Base-by-base conservation (phyloP, 2,888 invertebrate species). In the Euplagia quadripunctaria region DNA sequence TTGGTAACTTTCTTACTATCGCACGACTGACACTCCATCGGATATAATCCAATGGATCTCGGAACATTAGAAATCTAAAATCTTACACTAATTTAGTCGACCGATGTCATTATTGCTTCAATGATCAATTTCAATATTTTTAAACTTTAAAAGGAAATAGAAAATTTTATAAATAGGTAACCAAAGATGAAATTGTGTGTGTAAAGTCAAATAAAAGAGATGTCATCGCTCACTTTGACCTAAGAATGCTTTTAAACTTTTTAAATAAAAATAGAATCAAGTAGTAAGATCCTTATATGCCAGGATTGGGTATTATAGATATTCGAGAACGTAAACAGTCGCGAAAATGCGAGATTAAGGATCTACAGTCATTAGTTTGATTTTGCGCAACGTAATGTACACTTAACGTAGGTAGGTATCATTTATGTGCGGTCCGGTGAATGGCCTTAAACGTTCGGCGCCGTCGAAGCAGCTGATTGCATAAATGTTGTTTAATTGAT, bases 1-100 rank as follows among this genome's bases (percentile, higher is more conserved):
- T 94, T 92, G 75, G 91, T 90, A 79, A 95, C 79, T 91, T 94
- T 94, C 88, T 94, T 94, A 83, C 94, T 94, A 90, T 95, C 94
- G 86, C 90, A 91, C 79, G 91, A 70, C 85, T 94, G 91, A 91
- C 93, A 92, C 87, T 95, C 95, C 95, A 96, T 95, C 86, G 85
- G 76, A 91, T 85, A 84, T 86, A 85, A 72, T 87, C 85, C 67
- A 91, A 89, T 55, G 87, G 87, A 83, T 91, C 91, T 77, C 80
- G 80, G 75, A 86, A 87, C 93, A 93, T 94, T 75, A 87, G 88
- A 89, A 78, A 77, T 73, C 81, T 82, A 86, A 84, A 78, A 82
- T 76, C 74, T 83, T 84, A 88, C 78, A 83, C 86, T 86, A 88
- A 83, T 86, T 84, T 79, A 84, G 82, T 83, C 77, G 88, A 87